Percentiles rank a stretch among this genome's conserved stretches.
These are phyloP conservation scores for Luidia sarsii DNA, from an alignment of 53 echinoderm and acorn worm species.

Conservation along the genomic window DNA sequence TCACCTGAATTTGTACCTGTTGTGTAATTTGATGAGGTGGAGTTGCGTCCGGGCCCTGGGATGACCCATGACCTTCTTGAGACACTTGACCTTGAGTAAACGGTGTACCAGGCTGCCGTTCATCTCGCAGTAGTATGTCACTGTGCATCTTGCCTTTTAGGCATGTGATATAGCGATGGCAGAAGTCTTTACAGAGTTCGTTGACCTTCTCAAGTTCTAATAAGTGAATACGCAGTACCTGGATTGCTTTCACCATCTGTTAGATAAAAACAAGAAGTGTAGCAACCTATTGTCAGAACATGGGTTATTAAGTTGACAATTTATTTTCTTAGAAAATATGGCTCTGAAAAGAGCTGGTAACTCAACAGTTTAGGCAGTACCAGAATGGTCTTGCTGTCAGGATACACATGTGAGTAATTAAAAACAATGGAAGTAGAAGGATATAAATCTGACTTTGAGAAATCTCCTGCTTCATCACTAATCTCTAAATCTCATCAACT, in stretches of 20 bases:
- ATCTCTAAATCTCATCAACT: too few species aligned
- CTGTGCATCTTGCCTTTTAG: slow-evolving; percentile 99
- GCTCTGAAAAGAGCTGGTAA: too few species aligned
- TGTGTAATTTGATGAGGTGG: slow-evolving; percentile 51
- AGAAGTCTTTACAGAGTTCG: slow-evolving; percentile 99
- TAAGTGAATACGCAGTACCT: slow-evolving; percentile 91
- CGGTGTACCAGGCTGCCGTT: slow-evolving; percentile 57
- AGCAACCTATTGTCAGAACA: too few species aligned
- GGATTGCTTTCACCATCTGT: slow-evolving; percentile 99
- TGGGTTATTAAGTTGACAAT: too few species aligned
- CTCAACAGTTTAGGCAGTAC: too few species aligned
- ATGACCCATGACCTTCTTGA: slow-evolving; percentile 44
- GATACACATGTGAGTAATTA: not conserved
- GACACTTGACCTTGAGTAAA: slow-evolving; percentile 33
- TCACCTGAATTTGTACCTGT: slow-evolving; percentile 59
- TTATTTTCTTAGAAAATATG: too few species aligned
- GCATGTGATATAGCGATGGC: slow-evolving; percentile 97
- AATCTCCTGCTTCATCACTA: too few species aligned
- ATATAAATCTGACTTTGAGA: too few species aligned
- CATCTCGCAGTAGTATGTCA: slow-evolving; percentile 88
- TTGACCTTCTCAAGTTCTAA: slow-evolving; percentile 97
- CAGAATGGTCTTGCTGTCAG: too few species aligned
- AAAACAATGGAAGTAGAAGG: not conserved
- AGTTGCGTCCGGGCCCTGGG: slow-evolving; percentile 43
- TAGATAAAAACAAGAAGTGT: too few species aligned